phyloP scores from a whole-genome alignment of 2,888 invertebrate genomes.

The Sesia apiformis region DNA sequence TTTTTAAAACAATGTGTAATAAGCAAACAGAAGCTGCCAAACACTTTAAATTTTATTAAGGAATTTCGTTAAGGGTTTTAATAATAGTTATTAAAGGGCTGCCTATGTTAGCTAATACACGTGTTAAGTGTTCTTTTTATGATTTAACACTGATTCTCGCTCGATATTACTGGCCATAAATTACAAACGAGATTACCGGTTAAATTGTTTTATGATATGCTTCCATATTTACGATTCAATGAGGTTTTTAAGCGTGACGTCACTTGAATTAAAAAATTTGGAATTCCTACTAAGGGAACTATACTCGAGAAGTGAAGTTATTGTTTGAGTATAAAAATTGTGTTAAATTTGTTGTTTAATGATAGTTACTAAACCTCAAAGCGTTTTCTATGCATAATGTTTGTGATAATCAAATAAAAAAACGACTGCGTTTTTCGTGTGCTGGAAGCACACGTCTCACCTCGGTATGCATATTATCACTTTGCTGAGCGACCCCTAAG shows the following conservation, averaged over 20 bases:
- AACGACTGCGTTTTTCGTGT: too few relatives aligned
- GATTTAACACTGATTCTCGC: slow-evolving; percentile 63
- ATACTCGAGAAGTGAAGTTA: too few relatives aligned
- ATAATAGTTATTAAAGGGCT: slow-evolving; percentile 69
- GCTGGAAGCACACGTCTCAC: too few relatives aligned
- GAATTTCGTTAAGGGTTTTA: slow-evolving; percentile 61
- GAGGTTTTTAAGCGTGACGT: not conserved
- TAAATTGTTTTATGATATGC: slow-evolving; percentile 68
- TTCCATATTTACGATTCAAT: slow-evolving; percentile 12
- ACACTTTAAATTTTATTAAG: slow-evolving; percentile 38
- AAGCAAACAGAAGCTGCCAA: slow-evolving; percentile 24
- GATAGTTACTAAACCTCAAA: too few relatives aligned
- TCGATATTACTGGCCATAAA: slow-evolving; percentile 61
- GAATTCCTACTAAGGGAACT: not conserved
- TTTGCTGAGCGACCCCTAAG: too few relatives aligned
- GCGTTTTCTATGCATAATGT: too few relatives aligned
- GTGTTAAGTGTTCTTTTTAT: slow-evolving; percentile 65
- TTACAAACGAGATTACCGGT: slow-evolving; percentile 49
- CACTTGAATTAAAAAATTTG: not conserved
- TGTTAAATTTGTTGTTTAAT: too few relatives aligned
- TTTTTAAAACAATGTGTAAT: not conserved
- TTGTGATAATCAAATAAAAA: too few relatives aligned
- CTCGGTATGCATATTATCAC: too few relatives aligned
- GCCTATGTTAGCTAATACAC: slow-evolving; percentile 61
- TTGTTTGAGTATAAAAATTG: too few relatives aligned